These are phyloP conservation scores for Philhelius pedissequus DNA, from an alignment of 2,888 invertebrate species.

Conservation along the genomic window DNA sequence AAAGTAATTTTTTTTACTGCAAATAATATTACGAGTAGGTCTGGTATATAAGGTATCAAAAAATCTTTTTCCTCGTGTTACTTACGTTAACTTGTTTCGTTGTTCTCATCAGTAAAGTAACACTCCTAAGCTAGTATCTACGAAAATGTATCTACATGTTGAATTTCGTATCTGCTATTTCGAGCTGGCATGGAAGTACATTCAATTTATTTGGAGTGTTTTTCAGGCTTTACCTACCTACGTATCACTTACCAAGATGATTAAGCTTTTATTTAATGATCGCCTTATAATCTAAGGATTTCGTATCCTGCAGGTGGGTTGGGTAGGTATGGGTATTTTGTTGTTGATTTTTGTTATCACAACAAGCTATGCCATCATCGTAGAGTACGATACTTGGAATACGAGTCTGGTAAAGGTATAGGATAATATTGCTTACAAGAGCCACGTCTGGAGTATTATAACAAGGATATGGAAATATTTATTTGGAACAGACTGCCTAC, in stretches of 20 bases:
- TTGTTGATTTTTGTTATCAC: neutral
- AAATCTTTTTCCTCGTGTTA: neutral
- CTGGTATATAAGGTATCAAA: neutral
- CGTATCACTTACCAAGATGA: constrained; percentile 11
- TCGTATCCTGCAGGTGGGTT: neutral
- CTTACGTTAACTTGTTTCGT: neutral
- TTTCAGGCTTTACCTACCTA: neutral
- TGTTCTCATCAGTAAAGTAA: neutral
- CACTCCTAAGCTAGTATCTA: neutral
- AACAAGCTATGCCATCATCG: no score
- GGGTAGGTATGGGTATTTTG: neutral
- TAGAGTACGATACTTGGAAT: no score
- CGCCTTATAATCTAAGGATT: constrained; percentile 12
- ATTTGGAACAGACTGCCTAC: neutral
- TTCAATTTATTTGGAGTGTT: constrained; percentile 14
- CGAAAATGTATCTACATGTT: neutral
- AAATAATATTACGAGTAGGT: neutral
- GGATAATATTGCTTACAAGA: neutral
- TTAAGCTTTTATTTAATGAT: constrained; percentile 29
- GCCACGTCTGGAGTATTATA: neutral
- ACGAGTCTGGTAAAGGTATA: neutral
- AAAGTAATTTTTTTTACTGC: neutral
- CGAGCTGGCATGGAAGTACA: no score
- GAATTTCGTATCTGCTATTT: neutral
- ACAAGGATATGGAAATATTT: constrained; percentile 1